Evolutionary conservation across 2,797 vertebrate genomes (phyloP).

Genomic region (Phataginus tetradactyla): DNA sequence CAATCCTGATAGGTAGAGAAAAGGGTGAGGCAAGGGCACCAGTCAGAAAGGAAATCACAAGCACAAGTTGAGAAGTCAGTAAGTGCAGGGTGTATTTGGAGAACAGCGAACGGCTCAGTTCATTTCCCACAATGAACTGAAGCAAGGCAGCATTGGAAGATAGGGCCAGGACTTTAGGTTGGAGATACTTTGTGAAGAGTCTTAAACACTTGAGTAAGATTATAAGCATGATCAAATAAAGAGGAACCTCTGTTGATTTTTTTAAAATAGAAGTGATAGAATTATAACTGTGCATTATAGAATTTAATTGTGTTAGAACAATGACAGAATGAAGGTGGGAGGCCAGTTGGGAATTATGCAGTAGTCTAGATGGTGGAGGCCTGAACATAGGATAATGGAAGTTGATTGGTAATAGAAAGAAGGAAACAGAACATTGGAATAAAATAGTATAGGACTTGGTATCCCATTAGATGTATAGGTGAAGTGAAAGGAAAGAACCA

Average conservation of each 20-base stretch:
- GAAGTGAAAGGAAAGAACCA: background rate
- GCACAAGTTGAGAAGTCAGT: background rate
- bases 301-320: background rate
- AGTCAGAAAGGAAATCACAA: background rate
- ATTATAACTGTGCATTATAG: background rate
- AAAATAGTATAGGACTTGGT: background rate
- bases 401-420: background rate
- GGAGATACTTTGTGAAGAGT: background rate
- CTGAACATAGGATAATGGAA: background rate
- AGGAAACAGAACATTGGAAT: background rate
- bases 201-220: background rate
- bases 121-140: background rate
- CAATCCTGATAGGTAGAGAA: background rate
- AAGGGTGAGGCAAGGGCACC: background rate
- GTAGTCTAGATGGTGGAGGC: background rate
- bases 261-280: background rate
- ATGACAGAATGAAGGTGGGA: background rate
- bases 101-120: background rate
- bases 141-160: background rate
- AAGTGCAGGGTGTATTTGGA: background rate
- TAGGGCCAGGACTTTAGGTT: background rate
- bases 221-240: background rate
- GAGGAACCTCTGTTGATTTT: background rate
- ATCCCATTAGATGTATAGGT: background rate
- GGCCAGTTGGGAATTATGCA: background rate